phyloP scores from a whole-genome alignment of 2,888 invertebrate genomes.

The Frankliniella intonsa region DNA sequence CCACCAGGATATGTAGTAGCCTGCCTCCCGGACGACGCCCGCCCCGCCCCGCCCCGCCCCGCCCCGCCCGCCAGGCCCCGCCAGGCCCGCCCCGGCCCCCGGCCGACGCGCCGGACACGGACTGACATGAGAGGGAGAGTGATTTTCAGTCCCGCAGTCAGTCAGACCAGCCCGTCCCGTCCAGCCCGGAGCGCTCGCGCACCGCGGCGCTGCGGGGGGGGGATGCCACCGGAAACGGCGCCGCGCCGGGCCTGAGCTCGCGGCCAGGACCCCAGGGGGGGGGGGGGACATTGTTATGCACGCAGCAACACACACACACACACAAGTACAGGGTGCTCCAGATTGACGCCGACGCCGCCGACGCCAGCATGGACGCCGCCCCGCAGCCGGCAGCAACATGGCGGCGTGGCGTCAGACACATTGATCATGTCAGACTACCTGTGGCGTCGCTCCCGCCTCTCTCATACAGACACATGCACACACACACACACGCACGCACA shows the following conservation, averaged over 20 bases:
- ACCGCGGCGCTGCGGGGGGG: not conserved
- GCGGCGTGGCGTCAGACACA: too few relatives aligned
- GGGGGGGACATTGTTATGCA: constrained; percentile 15
- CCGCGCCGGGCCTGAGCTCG: not conserved
- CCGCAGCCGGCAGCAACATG: too few relatives aligned
- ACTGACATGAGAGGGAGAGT: constrained; percentile 22
- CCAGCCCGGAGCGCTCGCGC: not conserved
- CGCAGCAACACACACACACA: not conserved
- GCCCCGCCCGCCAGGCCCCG: not conserved
- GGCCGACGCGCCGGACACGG: not conserved
- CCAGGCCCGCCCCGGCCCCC: not conserved
- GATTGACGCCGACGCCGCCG: not conserved
- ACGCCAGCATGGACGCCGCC: too few relatives aligned
- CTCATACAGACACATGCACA: too few relatives aligned
- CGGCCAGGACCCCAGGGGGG: not conserved
- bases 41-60: not conserved
- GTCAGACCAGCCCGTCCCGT: too few relatives aligned
- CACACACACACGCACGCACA: too few relatives aligned
- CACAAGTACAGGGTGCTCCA: constrained; percentile 5
- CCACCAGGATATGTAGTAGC: not conserved
- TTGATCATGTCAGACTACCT: not conserved
- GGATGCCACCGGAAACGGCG: constrained; percentile 14
- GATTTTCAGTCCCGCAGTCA: constrained; percentile 4
- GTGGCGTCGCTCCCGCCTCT: not conserved
- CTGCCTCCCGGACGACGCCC: not conserved